Base-by-base conservation (phyloP, 2,113 vertebrate genomes). In the Serilophus lunatus region DNA sequence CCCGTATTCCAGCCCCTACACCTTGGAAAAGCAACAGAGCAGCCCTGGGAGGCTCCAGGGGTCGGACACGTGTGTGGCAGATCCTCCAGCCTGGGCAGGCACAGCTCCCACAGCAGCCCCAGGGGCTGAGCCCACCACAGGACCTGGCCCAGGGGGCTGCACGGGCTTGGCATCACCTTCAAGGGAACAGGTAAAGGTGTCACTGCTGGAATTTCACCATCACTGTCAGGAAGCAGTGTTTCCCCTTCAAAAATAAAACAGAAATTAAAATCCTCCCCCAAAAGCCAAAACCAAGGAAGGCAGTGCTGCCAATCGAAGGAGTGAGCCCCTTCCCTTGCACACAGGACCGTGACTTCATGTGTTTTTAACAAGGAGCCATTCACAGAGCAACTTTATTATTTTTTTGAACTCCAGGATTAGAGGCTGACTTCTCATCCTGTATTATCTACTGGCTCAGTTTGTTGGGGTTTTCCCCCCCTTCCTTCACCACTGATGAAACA, bases 61-160 rank as follows among this genome's bases (percentile, higher is more conserved):
- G 49, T n/a, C 5, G 0, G 9, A 9, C 4, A 2, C 15, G 29
- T 22, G 10, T 5, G 71, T 7, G 23, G 44, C 47, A 18, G 23
- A 19, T 29, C 35, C 29, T 18, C 50, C 53, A 44, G 3, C 2
- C 20, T 0, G 1, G 54, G 33, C 26, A 45, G 69, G 47, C 77
- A 7, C 6, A 14, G 45, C 36, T 33, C 59, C 23, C 59, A 13
- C 49, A 10, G 28, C 60, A 22, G 38, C 66, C 13, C 45, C n/a
- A n/a, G 66, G 49, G 42, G 38, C 56, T 47, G 25, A 18, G 45
- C 35, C 20, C 36, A 60, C 44, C 18, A 6, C 28, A 35, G 47
- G 28, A 54, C 24, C 38, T 13, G 9, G 47, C 78, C 51, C 33
- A 16, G 7, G 38, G 38, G 47, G 17, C 51, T 38, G 15, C 2